These are phyloP conservation scores for Prunella fulvescens DNA, from an alignment of 2,113 vertebrate species.

Conservation along the genomic window DNA sequence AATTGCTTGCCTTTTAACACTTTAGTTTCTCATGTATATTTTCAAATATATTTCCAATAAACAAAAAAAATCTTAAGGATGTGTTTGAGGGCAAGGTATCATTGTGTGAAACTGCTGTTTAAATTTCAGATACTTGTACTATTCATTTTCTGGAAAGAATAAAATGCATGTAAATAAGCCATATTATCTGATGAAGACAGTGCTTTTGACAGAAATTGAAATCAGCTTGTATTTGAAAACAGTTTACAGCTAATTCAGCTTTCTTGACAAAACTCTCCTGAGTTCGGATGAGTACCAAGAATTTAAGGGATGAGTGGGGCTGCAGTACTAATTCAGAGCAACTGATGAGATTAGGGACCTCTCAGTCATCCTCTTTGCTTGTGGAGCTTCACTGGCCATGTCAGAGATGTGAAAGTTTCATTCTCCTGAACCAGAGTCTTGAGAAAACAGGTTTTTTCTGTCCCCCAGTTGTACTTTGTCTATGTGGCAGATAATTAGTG, in stretches of 20 bases:
- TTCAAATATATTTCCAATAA: background rate
- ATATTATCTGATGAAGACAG: background rate
- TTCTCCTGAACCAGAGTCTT: background rate
- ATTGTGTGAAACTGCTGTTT: background rate
- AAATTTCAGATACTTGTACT: background rate
- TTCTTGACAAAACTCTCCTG: background rate
- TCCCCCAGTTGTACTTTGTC: accelerated
- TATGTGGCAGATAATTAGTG: background rate
- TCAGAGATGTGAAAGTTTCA: background rate
- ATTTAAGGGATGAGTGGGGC: background rate
- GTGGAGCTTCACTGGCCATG: accelerated
- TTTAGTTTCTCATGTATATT: background rate
- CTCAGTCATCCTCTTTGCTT: background rate
- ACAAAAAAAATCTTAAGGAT: background rate
- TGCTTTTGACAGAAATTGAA: background rate
- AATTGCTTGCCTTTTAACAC: background rate
- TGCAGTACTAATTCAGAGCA: background rate
- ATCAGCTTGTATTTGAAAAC: background rate
- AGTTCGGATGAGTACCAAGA: background rate
- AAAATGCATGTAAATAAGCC: background rate
- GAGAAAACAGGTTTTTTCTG: background rate
- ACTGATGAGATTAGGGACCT: background rate
- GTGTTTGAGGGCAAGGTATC: background rate
- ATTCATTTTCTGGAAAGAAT: background rate
- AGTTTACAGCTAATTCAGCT: background rate